Base-by-base conservation (phyloP, 2,888 invertebrate genomes). In the Philaethria dido region DNA sequence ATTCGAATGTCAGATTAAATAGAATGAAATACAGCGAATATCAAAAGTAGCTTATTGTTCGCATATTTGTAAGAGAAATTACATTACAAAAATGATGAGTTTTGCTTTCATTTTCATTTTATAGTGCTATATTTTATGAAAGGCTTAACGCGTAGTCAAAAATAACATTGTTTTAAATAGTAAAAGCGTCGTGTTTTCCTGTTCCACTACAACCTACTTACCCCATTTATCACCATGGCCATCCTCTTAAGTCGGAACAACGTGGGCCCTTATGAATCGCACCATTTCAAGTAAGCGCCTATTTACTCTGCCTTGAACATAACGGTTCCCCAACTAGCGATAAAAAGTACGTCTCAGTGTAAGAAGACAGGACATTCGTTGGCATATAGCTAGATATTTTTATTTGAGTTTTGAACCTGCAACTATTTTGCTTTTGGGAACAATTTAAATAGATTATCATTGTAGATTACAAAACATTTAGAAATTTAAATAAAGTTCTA, bases 231-330 rank as follows among this genome's bases (percentile, higher is more conserved):
- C 72, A 71, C 69, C 71, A 72, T 60, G 69, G 64, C 69, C 72
- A 72, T 71, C 70, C 71, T 69, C 64, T 72, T 68, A 72, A 73
- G 66, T 64, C 48, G 68, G 63, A 70, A 70, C 64, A 65, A 66
- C 72, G 71, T 70, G 64, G 68, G 55, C 69, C 66, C 70, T 74
- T 75, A 71, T 74, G 75, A 74, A 76, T 71, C 74, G 70, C 69
- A 64, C 71, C 68, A 73, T 75, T 74, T 70, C 69, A 65, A 64
- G 72, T 74, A 75, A 75, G 75, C 72, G 72, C 73, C 75, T 72
- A 73, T 74, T 74, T 74, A 72, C 74, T 70, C 70, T 72, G 69
- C 68, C 73, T 69, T 73, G 72, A 69, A 73, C 70, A 68, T 73
- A 74, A 75, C 73, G 70, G 66, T 71, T 73, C 74, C 75, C 74